Base-by-base conservation (phyloP, 2,888 invertebrate species). In the Himalopsyche anomala region DNA sequence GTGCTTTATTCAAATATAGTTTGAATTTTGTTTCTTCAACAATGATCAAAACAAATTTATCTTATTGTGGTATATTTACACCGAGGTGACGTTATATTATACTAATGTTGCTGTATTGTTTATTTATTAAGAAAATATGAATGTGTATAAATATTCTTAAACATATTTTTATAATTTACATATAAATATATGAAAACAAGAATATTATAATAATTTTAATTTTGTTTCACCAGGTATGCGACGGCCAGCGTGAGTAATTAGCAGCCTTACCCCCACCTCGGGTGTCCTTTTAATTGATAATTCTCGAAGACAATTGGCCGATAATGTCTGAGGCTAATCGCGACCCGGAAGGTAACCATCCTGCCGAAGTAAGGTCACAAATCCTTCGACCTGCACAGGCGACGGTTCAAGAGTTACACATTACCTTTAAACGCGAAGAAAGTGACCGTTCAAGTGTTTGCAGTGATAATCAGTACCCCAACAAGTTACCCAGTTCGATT, bases 401-500 rank as follows among this genome's bases (percentile, higher is more conserved):
- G 6, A 19, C 82, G 42, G 28, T n/a, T 12, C 85, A 84, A 28
- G 28, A 84, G 4, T 40, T 15, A 19, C 42, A 15, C 51, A 62
- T 36, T 40, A 42, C 81, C 0, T 62, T 62, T 15, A 62, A 62
- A 15, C 62, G 62, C 5, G 62, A 62, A 62, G 62, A 62, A 3
- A 62, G 62, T 62, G 62, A 62, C 19, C 62, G 28, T 8, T 62
- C 19, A 62, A 62, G 62, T 62, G 62, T 62, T 62, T 62, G 62
- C n/a, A 82, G 84, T 79, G 83, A 85, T 9, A 55, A 82, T 19
- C 82, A 55, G 12, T 85, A 85, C 82, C 55, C 54, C 42, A 86
- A 54, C 38, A 85, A 82, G 83, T 85, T 89, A 89, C 4, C 88
- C 15, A 69, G 91, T 11, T 51, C 51, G 5, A 92, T 92, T 36